Evolutionary conservation across 2,888 invertebrate species (phyloP), one percentile per base, ranked within the genome.

Genomic region (Megastigmus dorsalis): DNA sequence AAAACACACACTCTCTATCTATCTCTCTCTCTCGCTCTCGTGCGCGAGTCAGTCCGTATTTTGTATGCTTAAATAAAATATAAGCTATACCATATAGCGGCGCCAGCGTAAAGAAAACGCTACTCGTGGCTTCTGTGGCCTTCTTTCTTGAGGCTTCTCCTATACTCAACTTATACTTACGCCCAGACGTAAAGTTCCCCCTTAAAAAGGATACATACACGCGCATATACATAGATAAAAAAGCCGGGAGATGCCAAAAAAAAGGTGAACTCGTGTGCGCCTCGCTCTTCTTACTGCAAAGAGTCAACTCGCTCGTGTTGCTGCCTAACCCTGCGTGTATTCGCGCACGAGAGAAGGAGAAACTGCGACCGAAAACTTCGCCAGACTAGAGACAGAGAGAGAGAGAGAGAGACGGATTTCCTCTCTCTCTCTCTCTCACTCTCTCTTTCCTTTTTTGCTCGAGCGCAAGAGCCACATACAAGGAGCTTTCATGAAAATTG

Each of bases 401-500:
- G 41, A 1, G 36, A 33, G n/a, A 15, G 10, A 4, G 26, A n/a
- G n/a, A n/a, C n/a, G n/a, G n/a, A n/a, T n/a, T n/a, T n/a, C n/a
- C n/a, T n/a, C n/a, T n/a, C n/a, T n/a, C n/a, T n/a, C n/a, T n/a
- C n/a, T n/a, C n/a, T n/a, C n/a, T n/a, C n/a, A n/a, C n/a, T n/a
- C n/a, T n/a, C n/a, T n/a, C 38, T 41, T 54, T 43, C 15, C 18
- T 43, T 30, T 54, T 43, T 71, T 52, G 4, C 23, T 33, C 26
- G 65, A 1, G 54, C 9, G 28, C 23, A 6, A 10, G 18, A 3
- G 36, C 13, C 10, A n/a, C n/a, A 36, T 20, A n/a, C 30, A 36
- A 33, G 55, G 69, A 68, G 77, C 83, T 84, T 83, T 83, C 82
- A 82, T 77, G 77, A 79, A 80, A 80, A 82, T 82, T 80, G 79